Percentiles rank a stretch among this genome's conserved stretches.
These are phyloP conservation scores for Drosophila azteca DNA, from an alignment of 1,140 invertebrate species.

Conservation along the genomic window DNA sequence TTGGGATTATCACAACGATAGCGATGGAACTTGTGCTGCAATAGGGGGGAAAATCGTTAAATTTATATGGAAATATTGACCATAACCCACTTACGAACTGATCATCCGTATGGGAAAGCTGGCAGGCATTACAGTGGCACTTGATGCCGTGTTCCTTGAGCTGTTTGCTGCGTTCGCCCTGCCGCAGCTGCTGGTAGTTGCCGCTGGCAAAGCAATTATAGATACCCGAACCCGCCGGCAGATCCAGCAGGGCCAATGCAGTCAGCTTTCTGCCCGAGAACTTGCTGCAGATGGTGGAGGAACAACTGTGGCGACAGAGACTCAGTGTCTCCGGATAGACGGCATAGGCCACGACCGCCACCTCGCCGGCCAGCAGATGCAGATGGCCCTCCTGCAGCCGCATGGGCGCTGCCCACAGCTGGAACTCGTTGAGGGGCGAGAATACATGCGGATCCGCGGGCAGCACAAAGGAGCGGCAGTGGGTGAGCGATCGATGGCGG, in stretches of 20 bases:
- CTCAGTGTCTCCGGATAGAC: slow-evolving; percentile 60
- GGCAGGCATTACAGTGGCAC: slow-evolving; percentile 62
- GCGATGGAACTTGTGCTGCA: slow-evolving; percentile 71
- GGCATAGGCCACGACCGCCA: slow-evolving; percentile 59
- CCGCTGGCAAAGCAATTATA: slow-evolving; percentile 62
- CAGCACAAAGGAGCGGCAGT: slow-evolving; percentile 64
- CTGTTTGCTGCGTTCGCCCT: slow-evolving; percentile 44
- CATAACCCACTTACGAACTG: slow-evolving; percentile 59
- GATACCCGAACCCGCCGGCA: slow-evolving; percentile 55
- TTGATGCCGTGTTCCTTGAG: slow-evolving; percentile 52
- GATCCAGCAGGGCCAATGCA: slow-evolving; percentile 53
- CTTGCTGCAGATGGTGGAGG: slow-evolving; percentile 54
- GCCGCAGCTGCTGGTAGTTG: slow-evolving; percentile 54
- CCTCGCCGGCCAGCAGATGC: slow-evolving; percentile 61
- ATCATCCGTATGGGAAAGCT: slow-evolving; percentile 54
- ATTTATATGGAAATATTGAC: background rate
- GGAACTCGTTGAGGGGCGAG: slow-evolving; percentile 61
- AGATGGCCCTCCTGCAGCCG: slow-evolving; percentile 55
- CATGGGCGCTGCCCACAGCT: slow-evolving; percentile 56
- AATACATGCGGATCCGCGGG: slow-evolving; percentile 65
- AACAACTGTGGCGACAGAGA: slow-evolving; percentile 60
- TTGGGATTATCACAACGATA: slow-evolving; percentile 77
- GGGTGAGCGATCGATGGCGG: slow-evolving; percentile 58
- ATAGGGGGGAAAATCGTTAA: too few relatives aligned
- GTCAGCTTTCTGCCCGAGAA: slow-evolving; percentile 61